Evolutionary conservation across 2,113 vertebrate genomes (phyloP).

Genomic region (Gobius niger): DNA sequence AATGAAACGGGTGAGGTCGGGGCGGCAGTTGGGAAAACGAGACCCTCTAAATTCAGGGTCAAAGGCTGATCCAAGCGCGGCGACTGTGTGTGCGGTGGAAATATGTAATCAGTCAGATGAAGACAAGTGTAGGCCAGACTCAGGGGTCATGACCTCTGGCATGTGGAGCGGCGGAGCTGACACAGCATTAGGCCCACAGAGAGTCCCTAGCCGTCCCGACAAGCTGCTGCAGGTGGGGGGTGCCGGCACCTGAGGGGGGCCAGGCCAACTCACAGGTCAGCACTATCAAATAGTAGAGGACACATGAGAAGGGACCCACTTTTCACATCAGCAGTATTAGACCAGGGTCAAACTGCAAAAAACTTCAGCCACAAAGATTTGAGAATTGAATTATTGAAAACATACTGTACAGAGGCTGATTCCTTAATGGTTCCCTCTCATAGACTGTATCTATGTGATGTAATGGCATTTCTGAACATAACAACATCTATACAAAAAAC

Average conservation of each 20-base stretch:
- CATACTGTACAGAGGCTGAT: slow-evolving; percentile 10
- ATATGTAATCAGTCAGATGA: slow-evolving; percentile 65
- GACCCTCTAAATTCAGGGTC: slow-evolving; percentile 34
- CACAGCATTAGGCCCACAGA: slow-evolving; percentile 21
- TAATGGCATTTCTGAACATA: background rate
- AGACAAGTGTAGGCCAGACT: slow-evolving; percentile 59
- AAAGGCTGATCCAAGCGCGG: slow-evolving; percentile 31
- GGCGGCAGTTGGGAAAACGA: slow-evolving; percentile 37
- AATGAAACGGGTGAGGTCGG: slow-evolving; percentile 43
- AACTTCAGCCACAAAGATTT: slow-evolving; percentile 27
- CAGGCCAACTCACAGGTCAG: slow-evolving; percentile 60
- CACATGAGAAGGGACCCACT: slow-evolving; percentile 27
- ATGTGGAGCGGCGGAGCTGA: slow-evolving; percentile 54
- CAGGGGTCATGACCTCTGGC: slow-evolving; percentile 58
- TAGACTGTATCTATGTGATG: no score
- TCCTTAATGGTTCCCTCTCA: background rate
- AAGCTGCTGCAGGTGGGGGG: slow-evolving; percentile 40
- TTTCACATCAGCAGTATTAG: slow-evolving; percentile 55
- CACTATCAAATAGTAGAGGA: slow-evolving; percentile 28
- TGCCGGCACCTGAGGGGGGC: slow-evolving; percentile 39
- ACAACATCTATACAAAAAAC: background rate
- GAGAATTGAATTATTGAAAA: slow-evolving; percentile 56
- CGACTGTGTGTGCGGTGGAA: slow-evolving; percentile 41
- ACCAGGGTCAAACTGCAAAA: slow-evolving; percentile 30
- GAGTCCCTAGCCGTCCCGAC: slow-evolving; percentile 2